phyloP scores from a whole-genome alignment of 2,888 invertebrate species.

The Leucozona laternaria region DNA sequence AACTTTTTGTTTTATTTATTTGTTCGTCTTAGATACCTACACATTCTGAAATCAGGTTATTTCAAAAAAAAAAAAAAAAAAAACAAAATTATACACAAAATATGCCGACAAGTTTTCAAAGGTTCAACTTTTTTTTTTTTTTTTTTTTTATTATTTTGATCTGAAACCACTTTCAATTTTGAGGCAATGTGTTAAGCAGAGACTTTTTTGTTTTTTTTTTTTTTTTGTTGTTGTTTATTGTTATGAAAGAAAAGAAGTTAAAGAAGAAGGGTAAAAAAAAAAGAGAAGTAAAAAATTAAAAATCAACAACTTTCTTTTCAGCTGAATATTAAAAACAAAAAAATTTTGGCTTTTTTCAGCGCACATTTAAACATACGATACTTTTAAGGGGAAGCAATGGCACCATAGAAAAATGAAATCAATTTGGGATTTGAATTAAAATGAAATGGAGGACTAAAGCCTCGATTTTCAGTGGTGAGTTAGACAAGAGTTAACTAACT shows the following conservation, averaged over 20 bases:
- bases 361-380: not conserved
- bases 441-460: too few species aligned
- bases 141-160: constrained; percentile 18
- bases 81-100: constrained; percentile 14
- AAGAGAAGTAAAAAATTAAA: constrained; percentile 38
- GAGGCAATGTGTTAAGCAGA: constrained; percentile 54
- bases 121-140: constrained; percentile 35
- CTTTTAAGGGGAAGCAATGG: not conserved
- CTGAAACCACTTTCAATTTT: constrained; percentile 69
- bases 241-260: constrained; percentile 32
- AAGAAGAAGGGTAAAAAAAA: constrained; percentile 5
- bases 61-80: not conserved
- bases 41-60: constrained; percentile 22
- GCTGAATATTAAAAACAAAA: constrained; percentile 10
- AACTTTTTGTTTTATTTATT: not conserved
- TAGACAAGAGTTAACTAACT: too few species aligned
- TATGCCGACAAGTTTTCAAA: constrained; percentile 6
- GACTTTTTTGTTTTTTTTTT: not conserved
- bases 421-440: not conserved
- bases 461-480: too few species aligned
- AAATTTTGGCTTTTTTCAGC: not conserved
- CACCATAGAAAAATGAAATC: not conserved
- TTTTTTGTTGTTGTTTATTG: constrained; percentile 29
- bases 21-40: too few species aligned
- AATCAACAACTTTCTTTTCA: constrained; percentile 74